phyloP scores from a whole-genome alignment of 2,113 vertebrate genomes.

The Aepyceros melampus region DNA sequence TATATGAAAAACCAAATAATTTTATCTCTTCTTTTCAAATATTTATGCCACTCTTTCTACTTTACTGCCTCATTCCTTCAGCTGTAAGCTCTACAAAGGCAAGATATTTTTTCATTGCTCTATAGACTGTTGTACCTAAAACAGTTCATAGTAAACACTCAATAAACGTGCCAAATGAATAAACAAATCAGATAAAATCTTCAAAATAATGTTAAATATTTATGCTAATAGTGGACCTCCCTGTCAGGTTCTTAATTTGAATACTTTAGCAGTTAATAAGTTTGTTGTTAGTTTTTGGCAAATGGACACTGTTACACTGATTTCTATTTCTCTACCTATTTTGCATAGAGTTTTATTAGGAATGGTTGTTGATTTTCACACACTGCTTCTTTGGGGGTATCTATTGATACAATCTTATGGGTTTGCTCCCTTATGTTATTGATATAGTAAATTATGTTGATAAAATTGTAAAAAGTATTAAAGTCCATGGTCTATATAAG shows the following conservation, averaged over 20 bases:
- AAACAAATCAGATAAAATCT: neutral
- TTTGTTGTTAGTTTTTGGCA: neutral
- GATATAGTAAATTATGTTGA: neutral
- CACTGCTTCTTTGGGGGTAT: neutral
- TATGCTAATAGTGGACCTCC: neutral
- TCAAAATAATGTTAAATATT: neutral
- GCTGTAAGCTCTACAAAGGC: neutral
- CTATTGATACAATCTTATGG: neutral
- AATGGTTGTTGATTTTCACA: neutral
- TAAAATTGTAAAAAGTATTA: neutral
- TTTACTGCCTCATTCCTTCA: neutral
- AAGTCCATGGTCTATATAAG: neutral
- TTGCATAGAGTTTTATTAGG: neutral
- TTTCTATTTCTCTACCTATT: neutral
- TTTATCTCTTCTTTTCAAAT: neutral
- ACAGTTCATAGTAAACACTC: neutral
- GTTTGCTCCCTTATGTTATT: neutral
- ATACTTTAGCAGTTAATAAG: neutral
- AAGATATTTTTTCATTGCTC: neutral
- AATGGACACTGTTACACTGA: neutral
- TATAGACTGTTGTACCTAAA: neutral
- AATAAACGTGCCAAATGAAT: neutral
- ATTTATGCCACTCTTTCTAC: neutral
- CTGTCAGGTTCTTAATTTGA: neutral
- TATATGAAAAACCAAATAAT: neutral